phyloP scores from a whole-genome alignment of 1,140 invertebrate genomes.

The Drosophila eugracilis region DNA sequence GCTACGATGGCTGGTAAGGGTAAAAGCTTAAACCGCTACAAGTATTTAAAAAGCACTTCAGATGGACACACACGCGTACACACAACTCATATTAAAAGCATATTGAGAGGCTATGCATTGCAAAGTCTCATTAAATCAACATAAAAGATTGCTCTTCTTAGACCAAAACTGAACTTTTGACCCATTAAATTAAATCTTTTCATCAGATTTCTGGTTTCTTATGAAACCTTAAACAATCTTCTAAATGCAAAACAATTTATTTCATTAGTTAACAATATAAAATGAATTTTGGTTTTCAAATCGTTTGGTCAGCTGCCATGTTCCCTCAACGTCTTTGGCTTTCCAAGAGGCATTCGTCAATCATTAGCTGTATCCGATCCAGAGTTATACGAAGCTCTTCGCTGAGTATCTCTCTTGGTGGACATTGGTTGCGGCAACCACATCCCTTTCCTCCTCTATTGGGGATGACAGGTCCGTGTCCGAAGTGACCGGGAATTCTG shows the following conservation, averaged over 20 bases:
- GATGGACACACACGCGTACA: constrained; percentile 32
- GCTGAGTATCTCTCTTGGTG: not conserved
- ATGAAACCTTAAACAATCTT: not conserved
- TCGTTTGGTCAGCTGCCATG: not conserved
- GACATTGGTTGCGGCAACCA: not conserved
- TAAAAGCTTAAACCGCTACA: constrained; percentile 79
- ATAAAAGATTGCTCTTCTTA: not conserved
- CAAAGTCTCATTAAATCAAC: constrained; percentile 60
- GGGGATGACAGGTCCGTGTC: not conserved
- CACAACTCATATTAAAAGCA: constrained; percentile 57
- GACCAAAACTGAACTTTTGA: not conserved
- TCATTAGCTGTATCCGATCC: not conserved
- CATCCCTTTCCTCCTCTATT: not conserved
- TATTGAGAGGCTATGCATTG: constrained; percentile 53
- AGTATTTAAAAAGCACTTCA: constrained; percentile 80
- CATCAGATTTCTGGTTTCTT: too few relatives aligned
- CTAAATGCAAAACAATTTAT: constrained; percentile 1
- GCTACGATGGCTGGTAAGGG: constrained; percentile 37
- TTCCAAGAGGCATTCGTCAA: not conserved
- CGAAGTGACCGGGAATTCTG: not conserved
- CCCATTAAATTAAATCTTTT: not conserved
- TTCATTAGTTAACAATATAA: not conserved
- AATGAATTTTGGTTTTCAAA: not conserved
- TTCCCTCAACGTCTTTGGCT: not conserved
- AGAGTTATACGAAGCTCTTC: not conserved